Percentiles rank a stretch among this genome's conserved stretches.
These are phyloP conservation scores for Acrobasis suavella DNA, from an alignment of 2,888 invertebrate genomes.

Conservation along the genomic window DNA sequence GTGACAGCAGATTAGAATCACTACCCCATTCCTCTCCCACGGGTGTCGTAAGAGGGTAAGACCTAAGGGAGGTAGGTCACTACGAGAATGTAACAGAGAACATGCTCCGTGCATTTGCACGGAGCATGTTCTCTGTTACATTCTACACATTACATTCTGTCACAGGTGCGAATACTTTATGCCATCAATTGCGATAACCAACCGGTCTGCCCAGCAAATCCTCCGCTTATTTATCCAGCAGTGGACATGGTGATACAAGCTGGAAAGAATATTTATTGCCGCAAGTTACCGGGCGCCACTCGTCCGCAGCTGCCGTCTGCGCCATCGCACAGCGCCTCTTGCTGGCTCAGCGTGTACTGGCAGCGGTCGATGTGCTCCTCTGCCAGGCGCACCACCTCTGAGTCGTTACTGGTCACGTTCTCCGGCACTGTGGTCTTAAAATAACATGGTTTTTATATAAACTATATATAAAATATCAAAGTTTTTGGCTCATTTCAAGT, in stretches of 20 bases:
- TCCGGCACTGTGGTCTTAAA: slow-evolving; percentile 35
- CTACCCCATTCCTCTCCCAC: background rate
- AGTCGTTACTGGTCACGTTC: slow-evolving; percentile 57
- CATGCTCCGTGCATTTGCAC: no score
- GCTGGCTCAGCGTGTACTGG: slow-evolving; percentile 66
- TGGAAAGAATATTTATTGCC: background rate
- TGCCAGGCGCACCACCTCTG: slow-evolving; percentile 53
- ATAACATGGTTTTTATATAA: no score
- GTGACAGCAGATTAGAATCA: background rate
- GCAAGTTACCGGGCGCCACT: slow-evolving; percentile 45
- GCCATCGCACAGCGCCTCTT: slow-evolving; percentile 72
- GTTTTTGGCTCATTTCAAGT: background rate
- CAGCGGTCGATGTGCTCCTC: slow-evolving; percentile 64
- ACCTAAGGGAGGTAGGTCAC: no score
- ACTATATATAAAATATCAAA: background rate
- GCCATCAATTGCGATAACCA: no score
- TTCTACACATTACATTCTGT: no score
- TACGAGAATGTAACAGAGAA: no score
- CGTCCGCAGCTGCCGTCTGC: slow-evolving; percentile 50
- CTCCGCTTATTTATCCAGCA: no score
- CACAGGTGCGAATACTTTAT: no score
- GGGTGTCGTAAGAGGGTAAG: no score
- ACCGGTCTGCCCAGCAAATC: no score
- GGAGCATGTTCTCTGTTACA: no score
- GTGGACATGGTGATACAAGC: no score